Percentiles rank a stretch among this genome's conserved stretches.
Conservation (phyloP, 1,140 invertebrate genomes). For the Drosophila aff. region DNA sequence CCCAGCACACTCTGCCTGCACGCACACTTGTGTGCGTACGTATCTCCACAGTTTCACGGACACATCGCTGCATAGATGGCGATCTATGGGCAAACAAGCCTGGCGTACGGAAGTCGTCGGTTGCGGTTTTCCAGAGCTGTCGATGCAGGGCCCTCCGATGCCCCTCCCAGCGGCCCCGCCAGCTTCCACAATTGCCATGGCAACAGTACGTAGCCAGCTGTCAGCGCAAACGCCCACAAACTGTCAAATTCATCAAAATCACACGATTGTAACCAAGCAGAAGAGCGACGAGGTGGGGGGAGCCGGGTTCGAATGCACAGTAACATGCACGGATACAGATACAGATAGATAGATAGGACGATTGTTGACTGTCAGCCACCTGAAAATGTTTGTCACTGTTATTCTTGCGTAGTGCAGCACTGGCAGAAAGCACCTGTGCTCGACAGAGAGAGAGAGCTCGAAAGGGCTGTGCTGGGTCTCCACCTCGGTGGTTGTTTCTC, state of each 20-base stretch:
- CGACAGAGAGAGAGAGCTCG: too few species aligned
- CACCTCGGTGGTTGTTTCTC: slow-evolving; percentile 11
- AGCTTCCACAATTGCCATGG: slow-evolving; percentile 58
- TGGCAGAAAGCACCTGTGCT: neutral
- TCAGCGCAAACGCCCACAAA: slow-evolving; percentile 84
- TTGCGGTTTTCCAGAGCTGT: slow-evolving; percentile 74
- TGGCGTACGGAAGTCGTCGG: slow-evolving; percentile 77
- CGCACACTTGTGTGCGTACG: neutral
- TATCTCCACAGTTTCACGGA: neutral
- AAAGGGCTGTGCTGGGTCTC: neutral
- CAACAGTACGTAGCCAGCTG: slow-evolving; percentile 71
- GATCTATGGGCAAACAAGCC: slow-evolving; percentile 68
- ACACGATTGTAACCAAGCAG: slow-evolving; percentile 70
- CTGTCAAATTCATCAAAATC: slow-evolving; percentile 85
- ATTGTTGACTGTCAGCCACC: slow-evolving; percentile 71
- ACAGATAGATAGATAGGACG: slow-evolving; percentile 54
- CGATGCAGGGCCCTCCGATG: slow-evolving; percentile 23
- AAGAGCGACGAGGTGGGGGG: neutral
- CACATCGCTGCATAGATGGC: slow-evolving; percentile 28
- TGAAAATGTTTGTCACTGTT: slow-evolving; percentile 65
- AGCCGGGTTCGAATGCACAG: slow-evolving; percentile 10
- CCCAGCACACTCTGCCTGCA: neutral
- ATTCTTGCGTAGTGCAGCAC: slow-evolving; percentile 39
- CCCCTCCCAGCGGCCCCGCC: neutral
- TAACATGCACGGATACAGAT: slow-evolving; percentile 15